phyloP scores from a whole-genome alignment of 2,888 invertebrate species.

The Pardosa pseudoannulata region DNA sequence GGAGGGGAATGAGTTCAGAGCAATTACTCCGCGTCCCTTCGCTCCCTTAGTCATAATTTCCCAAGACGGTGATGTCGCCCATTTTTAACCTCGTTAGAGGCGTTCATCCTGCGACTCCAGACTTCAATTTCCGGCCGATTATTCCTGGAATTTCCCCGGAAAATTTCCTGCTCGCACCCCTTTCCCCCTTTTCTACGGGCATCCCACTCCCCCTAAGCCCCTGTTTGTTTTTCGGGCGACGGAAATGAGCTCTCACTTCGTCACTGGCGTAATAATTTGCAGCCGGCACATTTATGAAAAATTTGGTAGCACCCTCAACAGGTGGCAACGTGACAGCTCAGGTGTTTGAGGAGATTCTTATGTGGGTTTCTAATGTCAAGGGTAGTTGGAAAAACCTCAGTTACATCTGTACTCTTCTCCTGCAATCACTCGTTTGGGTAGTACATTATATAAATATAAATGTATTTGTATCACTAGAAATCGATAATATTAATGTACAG shows the following conservation, averaged over 20 bases:
- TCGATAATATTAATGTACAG: no score
- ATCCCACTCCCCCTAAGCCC: no score
- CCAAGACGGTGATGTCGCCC: background rate
- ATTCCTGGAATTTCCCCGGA: constrained; percentile 10
- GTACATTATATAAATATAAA: no score
- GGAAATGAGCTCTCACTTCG: background rate
- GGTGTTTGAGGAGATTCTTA: no score
- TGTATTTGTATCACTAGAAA: no score
- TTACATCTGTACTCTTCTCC: no score
- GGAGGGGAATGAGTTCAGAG: background rate
- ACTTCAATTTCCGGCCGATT: constrained; percentile 3
- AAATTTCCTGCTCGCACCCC: background rate
- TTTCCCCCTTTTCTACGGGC: no score
- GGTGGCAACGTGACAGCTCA: background rate
- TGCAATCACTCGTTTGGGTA: no score
- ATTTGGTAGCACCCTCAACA: background rate
- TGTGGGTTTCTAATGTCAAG: no score
- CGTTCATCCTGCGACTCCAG: no score
- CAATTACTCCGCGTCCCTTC: background rate
- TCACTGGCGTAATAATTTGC: background rate
- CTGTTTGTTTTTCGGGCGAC: constrained; percentile 10
- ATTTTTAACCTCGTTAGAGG: constrained; percentile 4
- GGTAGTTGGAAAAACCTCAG: no score
- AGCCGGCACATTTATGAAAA: background rate
- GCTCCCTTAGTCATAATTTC: background rate